Evolutionary conservation across 2,113 vertebrate genomes (phyloP), one percentile per base, ranked within the genome.

Genomic region (Coptodon rendalli): DNA sequence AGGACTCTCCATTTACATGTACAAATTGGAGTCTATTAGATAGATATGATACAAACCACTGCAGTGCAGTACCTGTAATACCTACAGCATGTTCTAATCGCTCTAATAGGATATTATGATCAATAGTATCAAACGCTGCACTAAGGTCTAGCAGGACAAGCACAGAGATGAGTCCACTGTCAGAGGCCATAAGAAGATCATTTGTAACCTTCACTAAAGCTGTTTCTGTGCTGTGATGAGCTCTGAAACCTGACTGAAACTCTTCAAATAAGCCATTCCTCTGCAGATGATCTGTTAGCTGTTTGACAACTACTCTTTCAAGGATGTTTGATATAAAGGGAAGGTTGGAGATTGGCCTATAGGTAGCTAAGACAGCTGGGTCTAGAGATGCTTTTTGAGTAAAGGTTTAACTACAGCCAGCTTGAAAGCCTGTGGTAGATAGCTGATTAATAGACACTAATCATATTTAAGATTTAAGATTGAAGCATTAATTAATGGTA

Each of bases 381-480:
- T 59, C 7, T 3, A 59, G 13, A 3, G 13, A 59, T 59, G 13
- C 3, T 31, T 59, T 59, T 4, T 31, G 1, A 59, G 14, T 31
- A 17, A 59, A 0, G 0, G 57, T 59, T 31, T 59, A 59, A 59
- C 57, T 59, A 0, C 14, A 3, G 57, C 14, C 27, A 3, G 0
- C 27, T 59, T 17, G 0, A 59, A 59, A 7, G 57, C 0, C 0
- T 61, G 8, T 2, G 27, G 27, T 31, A 61, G 3, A 31, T 6
- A 61, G 27, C 13, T 0, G 7, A 59, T 31, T 17, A 59, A 0
- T 59, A 59, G 56, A 29, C 0, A 4, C 24, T 59, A 9, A 29
- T 59, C 24, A 59, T 9, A 59, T 29, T 59, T 57, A 27, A 27
- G 22, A 56, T 56, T 56, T 56, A 56, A 56, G 4, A 12, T 56